Base-by-base conservation (phyloP, 2,113 vertebrate genomes). In the Oreotrochilus melanogaster region DNA sequence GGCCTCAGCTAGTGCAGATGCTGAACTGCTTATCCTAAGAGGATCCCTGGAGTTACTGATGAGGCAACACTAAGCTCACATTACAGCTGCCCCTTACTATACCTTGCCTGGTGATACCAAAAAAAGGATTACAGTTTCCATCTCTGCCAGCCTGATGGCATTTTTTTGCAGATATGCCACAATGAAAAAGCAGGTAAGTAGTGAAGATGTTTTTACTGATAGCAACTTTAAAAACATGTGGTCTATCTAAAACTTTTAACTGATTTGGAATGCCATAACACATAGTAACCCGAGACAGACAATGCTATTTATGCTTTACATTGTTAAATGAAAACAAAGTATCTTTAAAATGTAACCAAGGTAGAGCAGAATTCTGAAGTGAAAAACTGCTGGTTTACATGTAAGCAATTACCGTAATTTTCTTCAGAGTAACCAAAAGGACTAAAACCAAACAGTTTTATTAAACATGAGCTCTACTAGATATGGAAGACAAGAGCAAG, bases 51-150 rank as follows among this genome's bases (percentile, higher is more conserved):
- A 80, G 62, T 82, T 78, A 78, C 21, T 53, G 27, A 27, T 33
- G 56, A 82, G 57, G 65, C 54, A 97, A 86, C 58, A 86, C 31
- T 50, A 45, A 81, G 61, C 65, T 96, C 74, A 76, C 28, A 62
- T 23, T n/a, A 69, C 30, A 95, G 65, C 37, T 71, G 57, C 47
- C 73, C 60, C 78, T 67, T 78, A 94, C 28, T 89, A 9, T 51
- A 88, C 47, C 62, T 82, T 85, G 25, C 86, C 88, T 90, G 58
- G 58, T 65, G 73, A 91, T 67, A 95, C 33, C 62, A 92, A 87
- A 87, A 92, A 92, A 88, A 81, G 27, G 39, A 84, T 76, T 94
- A 90, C 56, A 78, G 39, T 75, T 94, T 94, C 47, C 45, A 92
- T 70, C 47, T 92, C 70, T 72, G 21, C 33, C 60, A 92, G 73